Percentiles rank a stretch among this genome's conserved stretches.
Evolutionary conservation across 2,113 vertebrate species (phyloP).

Genomic region (Turdus rufiventris): DNA sequence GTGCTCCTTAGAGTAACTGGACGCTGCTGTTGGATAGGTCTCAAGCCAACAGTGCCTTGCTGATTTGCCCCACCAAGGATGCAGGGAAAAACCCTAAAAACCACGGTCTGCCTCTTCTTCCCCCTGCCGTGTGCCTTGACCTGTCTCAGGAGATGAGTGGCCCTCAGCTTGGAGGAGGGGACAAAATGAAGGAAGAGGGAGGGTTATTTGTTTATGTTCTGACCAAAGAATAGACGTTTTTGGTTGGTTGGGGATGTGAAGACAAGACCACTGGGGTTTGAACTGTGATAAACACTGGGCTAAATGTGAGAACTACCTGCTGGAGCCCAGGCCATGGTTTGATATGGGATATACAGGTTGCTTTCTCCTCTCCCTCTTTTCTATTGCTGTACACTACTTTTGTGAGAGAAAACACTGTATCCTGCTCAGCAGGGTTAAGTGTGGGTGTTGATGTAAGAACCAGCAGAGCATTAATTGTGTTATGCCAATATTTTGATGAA

Average conservation of each 20-base stretch:
- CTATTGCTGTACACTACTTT: background rate
- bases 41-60: conserved; percentile 2
- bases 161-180: background rate
- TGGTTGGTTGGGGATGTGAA: background rate
- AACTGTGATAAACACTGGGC: rapidly evolving
- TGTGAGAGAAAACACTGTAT: background rate
- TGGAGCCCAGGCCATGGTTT: background rate
- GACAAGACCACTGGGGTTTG: background rate
- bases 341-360: background rate
- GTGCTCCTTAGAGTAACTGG: background rate
- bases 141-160: background rate
- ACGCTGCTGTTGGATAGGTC: background rate
- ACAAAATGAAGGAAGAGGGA: background rate
- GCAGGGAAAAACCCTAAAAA: background rate
- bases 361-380: background rate
- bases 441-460: background rate
- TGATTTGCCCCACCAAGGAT: background rate
- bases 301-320: background rate
- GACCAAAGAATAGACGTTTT: background rate
- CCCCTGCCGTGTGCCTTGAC: background rate
- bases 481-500: background rate
- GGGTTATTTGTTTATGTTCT: background rate
- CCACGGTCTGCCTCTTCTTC: background rate
- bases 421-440: background rate
- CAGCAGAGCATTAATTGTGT: background rate